Conservation (phyloP, 2,113 vertebrate genomes). For the Sinocyclocheilus rhinocerous region DNA sequence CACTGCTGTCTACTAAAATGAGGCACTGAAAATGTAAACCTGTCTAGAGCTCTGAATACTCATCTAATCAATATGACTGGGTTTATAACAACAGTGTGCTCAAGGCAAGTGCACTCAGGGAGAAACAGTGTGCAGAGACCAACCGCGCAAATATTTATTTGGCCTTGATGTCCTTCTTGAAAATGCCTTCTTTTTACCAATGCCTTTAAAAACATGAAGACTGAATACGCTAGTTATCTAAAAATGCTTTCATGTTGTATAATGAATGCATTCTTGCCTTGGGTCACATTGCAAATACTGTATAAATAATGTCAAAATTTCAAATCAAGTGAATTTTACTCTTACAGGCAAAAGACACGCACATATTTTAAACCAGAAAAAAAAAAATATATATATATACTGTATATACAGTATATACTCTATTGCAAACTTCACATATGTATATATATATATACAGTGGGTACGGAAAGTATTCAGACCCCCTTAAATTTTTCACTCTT, state of each 20-base stretch:
- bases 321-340: background rate
- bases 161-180: conserved; percentile 1
- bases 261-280: background rate
- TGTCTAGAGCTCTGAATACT: background rate
- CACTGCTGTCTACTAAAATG: background rate
- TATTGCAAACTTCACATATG: too few relatives aligned
- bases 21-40: background rate
- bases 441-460: too few relatives aligned
- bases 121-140: background rate
- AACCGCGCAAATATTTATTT: background rate
- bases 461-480: too few relatives aligned
- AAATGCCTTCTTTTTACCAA: background rate
- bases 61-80: background rate
- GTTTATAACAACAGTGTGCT: background rate
- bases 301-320: background rate
- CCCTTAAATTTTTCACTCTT: too few relatives aligned
- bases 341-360: background rate
- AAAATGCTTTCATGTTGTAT: conserved; percentile 10
- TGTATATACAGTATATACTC: too few relatives aligned
- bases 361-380: background rate
- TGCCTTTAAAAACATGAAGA: background rate
- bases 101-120: background rate
- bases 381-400: too few relatives aligned
- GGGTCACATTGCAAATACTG: conserved; percentile 4
- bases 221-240: background rate